Evolutionary conservation across 2,113 vertebrate genomes (phyloP).

Genomic region (Sprattus sprattus): DNA sequence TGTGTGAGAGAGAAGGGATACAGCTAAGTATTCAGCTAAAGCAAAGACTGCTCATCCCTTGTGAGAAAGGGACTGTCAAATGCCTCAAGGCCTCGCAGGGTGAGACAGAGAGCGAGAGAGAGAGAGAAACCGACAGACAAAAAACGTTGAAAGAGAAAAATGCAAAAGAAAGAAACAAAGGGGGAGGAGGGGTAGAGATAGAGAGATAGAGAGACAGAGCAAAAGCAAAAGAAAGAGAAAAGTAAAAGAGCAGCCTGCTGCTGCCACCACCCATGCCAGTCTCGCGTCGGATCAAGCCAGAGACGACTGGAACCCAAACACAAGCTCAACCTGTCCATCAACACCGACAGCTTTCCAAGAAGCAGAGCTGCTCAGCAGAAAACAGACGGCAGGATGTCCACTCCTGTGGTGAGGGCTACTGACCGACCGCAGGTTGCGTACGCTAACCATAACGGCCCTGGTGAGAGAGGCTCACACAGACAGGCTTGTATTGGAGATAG

Average conservation of each 20-base stretch:
- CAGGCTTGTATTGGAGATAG: too few relatives aligned
- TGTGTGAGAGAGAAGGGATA: not conserved
- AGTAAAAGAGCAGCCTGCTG: not conserved
- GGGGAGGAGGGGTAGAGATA: not conserved
- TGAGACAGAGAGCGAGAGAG: not conserved
- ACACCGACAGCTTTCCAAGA: not conserved
- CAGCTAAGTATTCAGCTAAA: not conserved
- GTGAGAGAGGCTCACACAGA: too few relatives aligned
- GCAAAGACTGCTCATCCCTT: not conserved
- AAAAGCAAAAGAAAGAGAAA: not conserved
- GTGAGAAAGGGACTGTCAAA: conserved; percentile 33
- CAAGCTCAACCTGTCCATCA: conserved; percentile 3
- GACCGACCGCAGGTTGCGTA: not conserved
- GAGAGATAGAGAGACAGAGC: not conserved
- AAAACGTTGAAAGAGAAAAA: not conserved
- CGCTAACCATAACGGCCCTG: too few relatives aligned
- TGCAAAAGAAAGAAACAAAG: not conserved
- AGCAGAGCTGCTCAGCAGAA: not conserved
- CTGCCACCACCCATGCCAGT: not conserved
- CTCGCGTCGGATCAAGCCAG: not conserved
- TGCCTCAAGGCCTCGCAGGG: conserved; percentile 49
- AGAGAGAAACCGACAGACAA: not conserved
- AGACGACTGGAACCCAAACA: not conserved
- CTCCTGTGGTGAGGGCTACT: not conserved
- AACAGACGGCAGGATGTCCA: not conserved